These are phyloP conservation scores for Papilio protenor DNA, from an alignment of 2,888 invertebrate species.

Conservation along the genomic window DNA sequence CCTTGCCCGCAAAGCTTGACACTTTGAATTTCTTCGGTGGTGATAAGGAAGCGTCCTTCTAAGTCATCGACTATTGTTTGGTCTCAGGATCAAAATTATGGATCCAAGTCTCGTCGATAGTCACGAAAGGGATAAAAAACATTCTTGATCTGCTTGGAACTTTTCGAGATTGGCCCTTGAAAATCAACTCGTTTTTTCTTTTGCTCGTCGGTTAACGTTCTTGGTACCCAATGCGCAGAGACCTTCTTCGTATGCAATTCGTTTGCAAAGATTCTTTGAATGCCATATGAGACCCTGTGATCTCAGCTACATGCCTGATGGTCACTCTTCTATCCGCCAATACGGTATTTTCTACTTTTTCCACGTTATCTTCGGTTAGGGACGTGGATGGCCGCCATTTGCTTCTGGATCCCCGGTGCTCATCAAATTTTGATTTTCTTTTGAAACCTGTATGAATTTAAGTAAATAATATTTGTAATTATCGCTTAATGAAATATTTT, in stretches of 20 bases:
- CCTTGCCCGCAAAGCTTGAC: constrained; percentile 42
- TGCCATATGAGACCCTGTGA: constrained; percentile 47
- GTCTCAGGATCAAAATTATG: constrained; percentile 22
- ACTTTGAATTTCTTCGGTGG: constrained; percentile 47
- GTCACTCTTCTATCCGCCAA: constrained; percentile 47
- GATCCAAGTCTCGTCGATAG: constrained; percentile 28
- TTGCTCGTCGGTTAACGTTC: constrained; percentile 49
- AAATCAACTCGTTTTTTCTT: constrained; percentile 47
- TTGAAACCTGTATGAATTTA: no score
- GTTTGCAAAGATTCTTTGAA: constrained; percentile 45
- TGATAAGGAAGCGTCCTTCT: constrained; percentile 44
- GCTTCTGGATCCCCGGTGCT: no score
- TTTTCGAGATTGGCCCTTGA: constrained; percentile 42
- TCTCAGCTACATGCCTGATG: constrained; percentile 46
- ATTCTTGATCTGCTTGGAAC: constrained; percentile 40
- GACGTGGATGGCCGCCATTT: constrained; percentile 44
- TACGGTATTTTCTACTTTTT: constrained; percentile 47
- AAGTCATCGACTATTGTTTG: constrained; percentile 46
- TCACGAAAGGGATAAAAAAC: constrained; percentile 47
- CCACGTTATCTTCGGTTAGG: constrained; percentile 45
- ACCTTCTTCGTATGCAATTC: constrained; percentile 47
- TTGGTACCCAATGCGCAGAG: constrained; percentile 48
- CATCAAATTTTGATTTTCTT: no score
- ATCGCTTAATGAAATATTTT: no score
- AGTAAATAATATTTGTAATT: no score